Base-by-base conservation (phyloP, 2,797 vertebrate species). In the Artibeus lituratus region DNA sequence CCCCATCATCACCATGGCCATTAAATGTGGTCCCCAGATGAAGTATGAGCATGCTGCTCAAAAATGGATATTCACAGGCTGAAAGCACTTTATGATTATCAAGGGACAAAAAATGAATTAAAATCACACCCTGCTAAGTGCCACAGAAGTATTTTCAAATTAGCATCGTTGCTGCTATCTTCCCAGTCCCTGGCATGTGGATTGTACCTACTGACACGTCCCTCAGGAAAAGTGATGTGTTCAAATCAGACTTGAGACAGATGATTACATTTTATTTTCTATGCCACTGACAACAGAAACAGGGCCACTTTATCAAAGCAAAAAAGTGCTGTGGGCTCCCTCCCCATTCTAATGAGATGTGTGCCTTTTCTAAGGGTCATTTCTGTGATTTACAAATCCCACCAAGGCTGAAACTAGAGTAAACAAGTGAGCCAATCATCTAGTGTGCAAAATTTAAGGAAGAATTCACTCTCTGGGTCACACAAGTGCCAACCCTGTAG, bases 81-180 rank as follows among this genome's bases (percentile, higher is more conserved):
- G 96, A 98, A 96, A 98, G 97, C 97, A 97, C 96, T 98, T 98
- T 96, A 97, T 97, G 97, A 97, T 98, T 98, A 97, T 89, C 97
- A 97, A 95, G 97, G 97, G 97, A 97, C 96, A 96, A 97, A 97
- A 97, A 97, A 97, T 98, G 97, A 98, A 98, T 98, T 98, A 98
- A 97, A 97, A 96, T 98, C 97, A 98, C 97, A 97, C 97, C 95
- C 97, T 93, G 97, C 97, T 97, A 97, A 98, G 97, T 97, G 95
- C 97, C 97, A 96, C 97, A 95, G 95, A 98, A 97, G 97, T 97
- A 97, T 97, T 97, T 97, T 97, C 97, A 97, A 97, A 97, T 95
- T 95, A 97, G 97, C 93, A 69, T 87, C 18, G 0, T 88, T 19
- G 81, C 91, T 83, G 55, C 89, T 94, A 15, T 93, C 96, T 97